phyloP scores from a whole-genome alignment of 1,140 invertebrate genomes.

The Philotrypesis tridentata region DNA sequence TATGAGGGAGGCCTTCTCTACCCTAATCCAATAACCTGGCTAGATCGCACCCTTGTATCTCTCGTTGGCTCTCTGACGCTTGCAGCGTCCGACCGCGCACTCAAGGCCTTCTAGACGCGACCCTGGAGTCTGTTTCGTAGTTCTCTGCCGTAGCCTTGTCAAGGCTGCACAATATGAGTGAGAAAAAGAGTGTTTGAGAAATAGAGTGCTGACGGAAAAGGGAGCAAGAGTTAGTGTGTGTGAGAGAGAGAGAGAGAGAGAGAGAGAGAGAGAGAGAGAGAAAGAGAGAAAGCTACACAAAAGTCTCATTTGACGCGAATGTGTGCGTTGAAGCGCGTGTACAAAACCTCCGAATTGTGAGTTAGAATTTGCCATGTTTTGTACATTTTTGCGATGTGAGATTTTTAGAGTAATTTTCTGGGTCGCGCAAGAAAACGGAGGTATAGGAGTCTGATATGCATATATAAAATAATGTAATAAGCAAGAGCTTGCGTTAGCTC shows the following conservation, averaged over 20 bases:
- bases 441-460: not conserved
- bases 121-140: not conserved
- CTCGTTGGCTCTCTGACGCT: slow-evolving; percentile 81
- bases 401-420: slow-evolving; percentile 21
- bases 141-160: not conserved
- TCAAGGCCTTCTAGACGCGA: slow-evolving; percentile 64
- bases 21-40: slow-evolving; percentile 92
- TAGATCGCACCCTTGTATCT: slow-evolving; percentile 87
- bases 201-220: too few species aligned
- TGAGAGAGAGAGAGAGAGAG: too few species aligned
- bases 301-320: slow-evolving; percentile 18
- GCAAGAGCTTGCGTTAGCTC: not conserved
- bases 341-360: slow-evolving; percentile 23
- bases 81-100: slow-evolving; percentile 73
- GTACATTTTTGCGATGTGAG: slow-evolving; percentile 17
- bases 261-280: too few species aligned
- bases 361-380: slow-evolving; percentile 9
- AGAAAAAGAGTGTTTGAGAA: not conserved
- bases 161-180: not conserved
- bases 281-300: not conserved
- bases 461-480: not conserved
- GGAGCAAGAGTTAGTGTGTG: too few species aligned
- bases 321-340: not conserved
- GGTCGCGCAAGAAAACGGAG: not conserved
- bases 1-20: slow-evolving; percentile 90